Evolutionary conservation across 2,113 vertebrate species (phyloP).

Genomic region (Carollia perspicillata): DNA sequence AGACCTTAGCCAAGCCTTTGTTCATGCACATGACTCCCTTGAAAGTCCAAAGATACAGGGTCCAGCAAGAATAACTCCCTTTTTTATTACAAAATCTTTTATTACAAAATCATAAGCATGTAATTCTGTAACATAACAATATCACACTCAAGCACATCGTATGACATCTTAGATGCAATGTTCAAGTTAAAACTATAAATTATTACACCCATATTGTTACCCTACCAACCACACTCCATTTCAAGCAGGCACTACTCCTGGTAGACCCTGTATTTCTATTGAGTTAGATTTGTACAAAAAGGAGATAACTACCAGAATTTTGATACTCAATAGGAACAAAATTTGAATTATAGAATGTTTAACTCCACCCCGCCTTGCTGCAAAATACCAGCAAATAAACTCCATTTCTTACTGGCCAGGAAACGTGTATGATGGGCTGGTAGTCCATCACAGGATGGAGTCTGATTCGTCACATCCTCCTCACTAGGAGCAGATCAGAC

Average conservation of each 20-base stretch:
- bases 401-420: background rate
- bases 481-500: rapidly evolving
- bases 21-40: background rate
- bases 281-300: background rate
- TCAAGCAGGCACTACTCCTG: too few species aligned
- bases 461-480: background rate
- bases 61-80: too few species aligned
- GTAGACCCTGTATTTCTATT: background rate
- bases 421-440: background rate
- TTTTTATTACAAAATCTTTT: too few species aligned
- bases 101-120: too few species aligned
- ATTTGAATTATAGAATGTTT: background rate
- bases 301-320: background rate
- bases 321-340: background rate
- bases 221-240: too few species aligned
- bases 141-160: too few species aligned
- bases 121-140: too few species aligned
- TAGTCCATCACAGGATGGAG: background rate
- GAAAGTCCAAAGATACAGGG: background rate
- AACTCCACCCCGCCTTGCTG: too few species aligned
- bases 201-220: too few species aligned
- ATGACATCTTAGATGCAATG: too few species aligned
- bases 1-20: background rate
- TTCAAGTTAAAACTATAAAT: too few species aligned
- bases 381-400: background rate